These are phyloP conservation scores for Heliconius aoede DNA, from an alignment of 2,888 invertebrate species.

Conservation along the genomic window DNA sequence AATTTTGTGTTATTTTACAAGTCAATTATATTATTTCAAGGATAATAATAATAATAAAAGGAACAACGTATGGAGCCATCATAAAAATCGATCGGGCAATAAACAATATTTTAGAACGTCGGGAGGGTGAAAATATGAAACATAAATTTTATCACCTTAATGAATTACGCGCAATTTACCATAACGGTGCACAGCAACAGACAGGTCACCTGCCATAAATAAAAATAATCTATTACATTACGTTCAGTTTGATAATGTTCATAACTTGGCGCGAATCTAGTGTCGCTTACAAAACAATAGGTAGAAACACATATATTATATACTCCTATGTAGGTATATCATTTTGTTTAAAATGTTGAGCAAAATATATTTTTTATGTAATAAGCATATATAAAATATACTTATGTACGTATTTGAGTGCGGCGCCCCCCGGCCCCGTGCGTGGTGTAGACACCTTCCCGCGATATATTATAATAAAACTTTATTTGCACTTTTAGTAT, in stretches of 20 bases:
- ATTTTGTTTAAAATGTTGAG: not conserved
- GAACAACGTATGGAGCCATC: constrained; percentile 13
- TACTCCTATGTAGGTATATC: no score
- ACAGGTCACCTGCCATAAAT: constrained; percentile 61
- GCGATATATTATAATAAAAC: constrained; percentile 50
- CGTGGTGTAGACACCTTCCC: constrained; percentile 49
- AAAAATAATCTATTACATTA: constrained; percentile 68
- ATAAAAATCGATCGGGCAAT: constrained; percentile 27
- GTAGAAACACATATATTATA: constrained; percentile 50
- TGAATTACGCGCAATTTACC: constrained; percentile 52
- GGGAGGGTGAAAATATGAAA: constrained; percentile 40
- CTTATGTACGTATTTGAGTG: constrained; percentile 52
- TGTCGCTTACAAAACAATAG: not conserved
- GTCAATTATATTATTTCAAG: not conserved
- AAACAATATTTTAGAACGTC: constrained; percentile 40
- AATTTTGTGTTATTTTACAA: not conserved
- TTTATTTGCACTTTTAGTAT: constrained; percentile 52
- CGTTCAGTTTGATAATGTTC: constrained; percentile 69
- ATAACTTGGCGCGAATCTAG: constrained; percentile 55
- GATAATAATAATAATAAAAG: constrained; percentile 6
- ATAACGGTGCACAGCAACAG: constrained; percentile 59
- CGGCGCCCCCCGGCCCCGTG: constrained; percentile 57
- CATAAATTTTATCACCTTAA: constrained; percentile 45
- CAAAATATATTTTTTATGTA: no score
- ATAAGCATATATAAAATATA: constrained; percentile 58